These are phyloP conservation scores for Chesias legatella DNA, from an alignment of 2,888 invertebrate genomes.

Conservation along the genomic window DNA sequence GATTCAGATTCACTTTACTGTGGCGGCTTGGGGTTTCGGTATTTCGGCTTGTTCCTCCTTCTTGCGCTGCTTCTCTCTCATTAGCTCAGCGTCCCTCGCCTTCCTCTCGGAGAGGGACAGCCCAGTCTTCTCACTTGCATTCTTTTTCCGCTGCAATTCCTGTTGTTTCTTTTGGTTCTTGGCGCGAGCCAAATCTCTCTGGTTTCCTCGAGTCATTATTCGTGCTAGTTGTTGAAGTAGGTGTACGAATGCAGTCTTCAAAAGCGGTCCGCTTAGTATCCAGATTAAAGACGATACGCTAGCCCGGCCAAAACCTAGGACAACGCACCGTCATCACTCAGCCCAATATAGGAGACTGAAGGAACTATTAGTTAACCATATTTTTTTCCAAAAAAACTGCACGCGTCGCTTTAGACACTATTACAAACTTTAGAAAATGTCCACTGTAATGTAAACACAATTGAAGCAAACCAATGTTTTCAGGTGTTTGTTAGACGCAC, in stretches of 20 bases:
- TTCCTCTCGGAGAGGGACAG: constrained; percentile 91
- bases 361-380: too few relatives aligned
- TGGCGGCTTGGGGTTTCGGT: constrained; percentile 14
- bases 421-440: too few relatives aligned
- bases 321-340: constrained; percentile 75
- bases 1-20: too few relatives aligned
- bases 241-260: too few relatives aligned
- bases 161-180: constrained; percentile 93
- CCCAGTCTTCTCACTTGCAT: constrained; percentile 86
- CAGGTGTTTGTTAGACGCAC: too few relatives aligned
- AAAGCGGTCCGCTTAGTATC: constrained; percentile 62
- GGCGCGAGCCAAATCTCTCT: constrained; percentile 94
- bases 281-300: constrained; percentile 71
- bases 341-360: constrained; percentile 49
- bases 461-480: too few relatives aligned
- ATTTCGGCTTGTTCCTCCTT: constrained; percentile 72
- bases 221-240: too few relatives aligned
- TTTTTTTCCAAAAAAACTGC: too few relatives aligned
- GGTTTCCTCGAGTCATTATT: constrained; percentile 85
- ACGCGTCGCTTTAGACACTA: too few relatives aligned
- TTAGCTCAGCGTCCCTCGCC: constrained; percentile 91
- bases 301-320: constrained; percentile 78
- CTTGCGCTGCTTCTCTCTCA: constrained; percentile 92
- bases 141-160: constrained; percentile 83
- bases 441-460: too few relatives aligned